phyloP scores from a whole-genome alignment of 2,888 invertebrate genomes.

The Syrista parreyssii region DNA sequence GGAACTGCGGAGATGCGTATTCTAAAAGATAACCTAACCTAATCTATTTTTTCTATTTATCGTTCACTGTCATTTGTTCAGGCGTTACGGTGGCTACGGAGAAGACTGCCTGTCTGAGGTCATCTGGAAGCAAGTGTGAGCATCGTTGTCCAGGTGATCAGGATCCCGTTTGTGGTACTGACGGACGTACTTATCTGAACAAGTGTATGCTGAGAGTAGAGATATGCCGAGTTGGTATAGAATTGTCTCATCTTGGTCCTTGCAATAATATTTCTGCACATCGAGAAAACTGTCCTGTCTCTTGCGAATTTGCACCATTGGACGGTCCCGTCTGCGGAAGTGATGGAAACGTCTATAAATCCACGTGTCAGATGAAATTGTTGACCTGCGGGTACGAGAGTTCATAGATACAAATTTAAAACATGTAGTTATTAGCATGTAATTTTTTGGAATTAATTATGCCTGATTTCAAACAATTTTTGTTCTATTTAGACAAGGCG shows the following conservation, averaged over 20 bases:
- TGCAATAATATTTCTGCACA: conserved; percentile 82
- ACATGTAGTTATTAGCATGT: background rate
- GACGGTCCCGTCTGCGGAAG: conserved; percentile 94
- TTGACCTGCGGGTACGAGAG: conserved; percentile 83
- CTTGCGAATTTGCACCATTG: conserved; percentile 85
- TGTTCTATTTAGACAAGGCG: conserved; percentile 75
- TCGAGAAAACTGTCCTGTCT: conserved; percentile 89
- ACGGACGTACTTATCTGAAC: conserved; percentile 87
- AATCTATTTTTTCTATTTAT: background rate
- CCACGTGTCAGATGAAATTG: conserved; percentile 92
- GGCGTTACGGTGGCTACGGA: conserved; percentile 62
- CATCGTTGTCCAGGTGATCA: conserved; percentile 84
- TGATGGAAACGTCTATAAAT: conserved; percentile 92
- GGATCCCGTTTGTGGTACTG: conserved; percentile 89
- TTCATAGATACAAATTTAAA: background rate
- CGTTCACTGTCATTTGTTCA: conserved; percentile 26
- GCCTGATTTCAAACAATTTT: background rate
- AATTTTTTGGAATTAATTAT: background rate
- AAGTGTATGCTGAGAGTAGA: conserved; percentile 71
- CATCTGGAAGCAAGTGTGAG: conserved; percentile 69
- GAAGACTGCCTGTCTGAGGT: conserved; percentile 66
- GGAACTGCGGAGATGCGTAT: background rate
- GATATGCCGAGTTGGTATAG: conserved; percentile 71
- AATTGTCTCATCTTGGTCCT: conserved; percentile 73
- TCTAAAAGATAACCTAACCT: background rate